Evolutionary conservation across 2,797 vertebrate species (phyloP).

Genomic region (Lophotriccus pileatus): DNA sequence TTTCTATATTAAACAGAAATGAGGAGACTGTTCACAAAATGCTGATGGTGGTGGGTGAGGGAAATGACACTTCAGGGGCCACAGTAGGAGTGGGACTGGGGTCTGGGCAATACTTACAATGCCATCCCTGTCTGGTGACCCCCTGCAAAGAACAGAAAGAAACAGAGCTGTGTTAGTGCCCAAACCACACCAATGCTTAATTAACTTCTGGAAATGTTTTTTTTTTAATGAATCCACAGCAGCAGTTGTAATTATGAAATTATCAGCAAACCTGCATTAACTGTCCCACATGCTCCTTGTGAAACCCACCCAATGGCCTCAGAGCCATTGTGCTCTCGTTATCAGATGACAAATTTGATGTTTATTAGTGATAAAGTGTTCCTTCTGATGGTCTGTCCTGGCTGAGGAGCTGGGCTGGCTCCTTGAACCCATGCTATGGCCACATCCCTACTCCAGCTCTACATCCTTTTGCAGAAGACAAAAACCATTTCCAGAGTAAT

Average conservation of each 20-base stretch:
- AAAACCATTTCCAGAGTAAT: accelerated
- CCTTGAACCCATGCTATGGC: not conserved
- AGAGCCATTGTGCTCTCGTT: accelerated
- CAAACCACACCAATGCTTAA: accelerated
- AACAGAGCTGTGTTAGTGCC: not conserved
- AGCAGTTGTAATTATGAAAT: accelerated
- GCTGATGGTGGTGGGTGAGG: not conserved
- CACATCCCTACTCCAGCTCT: accelerated
- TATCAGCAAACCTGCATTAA: accelerated
- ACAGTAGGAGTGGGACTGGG: accelerated
- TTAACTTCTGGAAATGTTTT: accelerated
- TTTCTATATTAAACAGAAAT: slow-evolving; percentile 29
- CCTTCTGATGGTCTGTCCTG: accelerated
- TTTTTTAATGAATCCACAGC: accelerated
- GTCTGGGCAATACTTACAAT: slow-evolving; percentile 80
- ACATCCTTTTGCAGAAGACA: accelerated
- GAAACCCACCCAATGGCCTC: accelerated
- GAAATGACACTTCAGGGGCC: not conserved
- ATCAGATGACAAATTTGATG: accelerated
- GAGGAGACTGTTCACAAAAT: not conserved
- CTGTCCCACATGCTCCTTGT: accelerated
- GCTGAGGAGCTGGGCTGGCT: not conserved
- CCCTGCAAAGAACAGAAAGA: slow-evolving; percentile 78
- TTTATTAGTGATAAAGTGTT: not conserved
- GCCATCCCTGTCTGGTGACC: slow-evolving; percentile 94